Percentiles rank a stretch among this genome's conserved stretches.
These are phyloP conservation scores for Aspidoscelis tigris DNA, from an alignment of 2,113 vertebrate genomes.

Conservation along the genomic window DNA sequence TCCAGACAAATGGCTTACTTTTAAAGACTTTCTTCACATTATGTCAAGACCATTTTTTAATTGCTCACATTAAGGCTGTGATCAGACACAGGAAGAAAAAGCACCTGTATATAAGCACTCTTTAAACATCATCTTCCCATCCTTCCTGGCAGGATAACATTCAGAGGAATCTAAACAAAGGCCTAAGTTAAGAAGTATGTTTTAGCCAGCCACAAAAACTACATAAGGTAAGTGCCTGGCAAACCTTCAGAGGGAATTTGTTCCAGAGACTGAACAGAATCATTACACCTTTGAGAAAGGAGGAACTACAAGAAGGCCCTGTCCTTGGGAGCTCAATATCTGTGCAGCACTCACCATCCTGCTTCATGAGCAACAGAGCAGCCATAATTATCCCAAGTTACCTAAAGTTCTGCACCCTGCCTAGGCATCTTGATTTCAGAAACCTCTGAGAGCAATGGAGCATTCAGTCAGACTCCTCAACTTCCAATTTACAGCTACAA, in stretches of 20 bases:
- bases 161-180: no score
- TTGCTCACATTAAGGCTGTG: neutral
- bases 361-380: neutral
- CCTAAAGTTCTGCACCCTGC: neutral
- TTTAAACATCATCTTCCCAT: no score
- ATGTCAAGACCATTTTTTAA: neutral
- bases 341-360: no score
- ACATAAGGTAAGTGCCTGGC: no score
- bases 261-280: neutral
- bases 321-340: no score
- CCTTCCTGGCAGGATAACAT: no score
- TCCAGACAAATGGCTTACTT: neutral
- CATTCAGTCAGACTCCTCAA: neutral
- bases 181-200: no score
- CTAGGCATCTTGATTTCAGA: neutral
- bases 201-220: no score
- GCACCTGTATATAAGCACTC: no score
- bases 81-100: neutral
- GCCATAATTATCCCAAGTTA: neutral
- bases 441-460: neutral
- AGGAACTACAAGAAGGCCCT: neutral
- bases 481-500: neutral
- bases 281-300: neutral
- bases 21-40: neutral
- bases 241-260: accelerated